Base-by-base conservation (phyloP, 2,797 vertebrate species). In the Capromys pilorides region DNA sequence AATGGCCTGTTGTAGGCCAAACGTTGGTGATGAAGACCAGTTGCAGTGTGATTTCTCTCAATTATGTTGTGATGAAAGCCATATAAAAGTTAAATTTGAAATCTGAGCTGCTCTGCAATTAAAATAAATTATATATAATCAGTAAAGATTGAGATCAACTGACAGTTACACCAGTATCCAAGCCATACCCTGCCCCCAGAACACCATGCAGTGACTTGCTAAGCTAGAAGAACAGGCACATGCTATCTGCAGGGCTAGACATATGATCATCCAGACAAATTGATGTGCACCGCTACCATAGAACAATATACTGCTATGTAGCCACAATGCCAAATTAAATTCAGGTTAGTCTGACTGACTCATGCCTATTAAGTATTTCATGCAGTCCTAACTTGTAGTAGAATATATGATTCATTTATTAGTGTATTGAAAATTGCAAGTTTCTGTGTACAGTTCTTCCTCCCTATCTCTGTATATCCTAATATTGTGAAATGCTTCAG, bases 101-200 rank as follows among this genome's bases (percentile, higher is more conserved):
- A 85, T 94, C 77, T 94, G 49, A 71, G 77, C 62, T 87, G 59
- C 78, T 82, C 54, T 94, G 22, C 77, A 92, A 90, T 93, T 93
- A 95, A 92, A 96, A 95, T 96, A 96, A 96, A 97, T 96, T 91
- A 79, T 41, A 94, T 95, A 41, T 88, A 95, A 96, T 97, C 88
- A 89, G 83, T 77, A 92, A 80, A 88, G 94, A 96, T 95, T 83
- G 88, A 90, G 93, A 96, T 88, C 1, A 0, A 84, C 45, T 92
- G 94, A 88, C 86, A 95, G 83, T 86, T 88, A 57, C 8, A 75
- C 24, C 0, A 9, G n/a, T 33, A 90, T 80, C 95, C 82, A 94
- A 92, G 57, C 81, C 67, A 59, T 57, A 73, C 41, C 31, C 39
- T 73, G 79, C n/a, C 85, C 87, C 67, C 81, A 67, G 12, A 92